Evolutionary conservation across 2,888 invertebrate genomes (phyloP), one percentile per base, ranked within the genome.

Genomic region (Eilema sororculum): DNA sequence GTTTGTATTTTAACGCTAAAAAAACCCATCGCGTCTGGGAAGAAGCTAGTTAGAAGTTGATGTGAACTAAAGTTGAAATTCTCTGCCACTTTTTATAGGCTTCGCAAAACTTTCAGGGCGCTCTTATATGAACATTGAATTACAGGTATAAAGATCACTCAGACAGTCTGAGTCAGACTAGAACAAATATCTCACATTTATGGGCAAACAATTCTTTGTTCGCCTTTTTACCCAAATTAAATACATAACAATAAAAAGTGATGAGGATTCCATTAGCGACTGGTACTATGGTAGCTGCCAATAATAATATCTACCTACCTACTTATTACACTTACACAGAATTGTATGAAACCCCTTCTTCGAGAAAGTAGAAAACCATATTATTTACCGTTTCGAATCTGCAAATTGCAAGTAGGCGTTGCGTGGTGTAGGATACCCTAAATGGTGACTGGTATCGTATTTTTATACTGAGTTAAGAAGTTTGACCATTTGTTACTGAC

Each of bases 401-500:
- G 30, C 25, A 60, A 72, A 30, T 69, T 20, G n/a, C 63, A 69
- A 33, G 71, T 78, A 28, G 73, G 62, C 59, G 71, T 61, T 60
- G 62, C 56, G 9, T 67, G 28, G n/a, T n/a, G n/a, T 52, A n/a
- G 52, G n/a, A 52, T 46, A 46, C 6, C 63, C 46, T 61, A 63
- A n/a, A 63, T 41, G 30, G 24, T 57, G 56, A 10, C 37, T 58
- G 20, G 2, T 52, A n/a, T 52, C n/a, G n/a, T 52, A 52, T 52
- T 37, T 12, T 37, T 37, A 37, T 37, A 37, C 33, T 37, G 33
- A 37, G 33, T 37, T 52, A n/a, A 46, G 46, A 20, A 46, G 20
- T 52, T 52, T 9, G 2, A 52, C 52, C 52, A n/a, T n/a, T n/a
- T 52, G n/a, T 8, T n/a, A 52, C 52, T 20, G 0, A 46, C 20